A percentile compares a stretch with the other conserved stretches of the same genome.
Conservation (phyloP, 92 coral and sea anemone genomes). For the Actinostola sp. region DNA sequence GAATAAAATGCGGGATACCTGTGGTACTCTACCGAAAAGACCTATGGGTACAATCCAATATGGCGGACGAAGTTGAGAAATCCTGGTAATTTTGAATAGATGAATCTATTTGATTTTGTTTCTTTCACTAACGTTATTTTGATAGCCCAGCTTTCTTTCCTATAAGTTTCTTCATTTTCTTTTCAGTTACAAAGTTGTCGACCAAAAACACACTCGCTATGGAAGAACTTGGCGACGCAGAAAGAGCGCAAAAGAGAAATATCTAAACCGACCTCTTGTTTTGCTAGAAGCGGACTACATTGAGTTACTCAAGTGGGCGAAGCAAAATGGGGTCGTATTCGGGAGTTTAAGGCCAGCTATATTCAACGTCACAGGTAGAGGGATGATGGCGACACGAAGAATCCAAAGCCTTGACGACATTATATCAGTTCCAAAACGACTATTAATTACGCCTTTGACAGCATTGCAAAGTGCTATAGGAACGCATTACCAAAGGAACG, state of each 20-base stretch:
- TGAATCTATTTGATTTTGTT: no score
- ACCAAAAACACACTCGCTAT: neutral
- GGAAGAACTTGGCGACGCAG: conserved; percentile 66
- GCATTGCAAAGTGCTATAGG: conserved; percentile 55
- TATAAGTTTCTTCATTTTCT: no score
- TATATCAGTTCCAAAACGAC: conserved; percentile 75
- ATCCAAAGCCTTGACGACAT: conserved; percentile 56
- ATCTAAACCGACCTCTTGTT: conserved; percentile 11
- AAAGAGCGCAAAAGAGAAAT: conserved; percentile 20
- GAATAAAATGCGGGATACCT: neutral
- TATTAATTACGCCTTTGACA: conserved; percentile 70
- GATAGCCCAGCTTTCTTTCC: no score
- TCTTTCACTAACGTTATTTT: no score
- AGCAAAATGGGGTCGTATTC: conserved; percentile 71
- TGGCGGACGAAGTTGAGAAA: conserved; percentile 36
- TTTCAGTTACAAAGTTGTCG: neutral
- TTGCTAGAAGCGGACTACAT: conserved; percentile 63
- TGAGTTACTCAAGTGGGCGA: conserved; percentile 83
- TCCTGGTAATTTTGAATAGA: neutral
- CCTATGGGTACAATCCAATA: conserved; percentile 21
- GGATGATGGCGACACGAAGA: conserved; percentile 66
- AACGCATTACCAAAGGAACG: neutral
- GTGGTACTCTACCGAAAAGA: neutral
- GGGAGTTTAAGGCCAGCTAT: conserved; percentile 71
- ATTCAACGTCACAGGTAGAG: conserved; percentile 81